Base-by-base conservation (phyloP, 2,888 invertebrate species). In the Sinelater perroti region DNA sequence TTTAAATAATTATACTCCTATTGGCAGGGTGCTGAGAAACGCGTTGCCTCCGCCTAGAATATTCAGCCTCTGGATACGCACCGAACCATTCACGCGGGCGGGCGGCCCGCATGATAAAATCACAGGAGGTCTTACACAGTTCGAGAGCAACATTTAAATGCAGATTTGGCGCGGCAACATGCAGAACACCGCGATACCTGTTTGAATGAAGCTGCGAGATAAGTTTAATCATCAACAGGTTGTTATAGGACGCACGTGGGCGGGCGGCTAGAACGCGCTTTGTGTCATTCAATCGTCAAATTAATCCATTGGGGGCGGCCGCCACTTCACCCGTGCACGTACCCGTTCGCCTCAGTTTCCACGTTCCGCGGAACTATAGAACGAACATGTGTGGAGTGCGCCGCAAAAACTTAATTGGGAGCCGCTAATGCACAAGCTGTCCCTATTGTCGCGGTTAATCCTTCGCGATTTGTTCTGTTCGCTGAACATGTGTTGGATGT, bases 221-320 rank as follows among this genome's bases (percentile, higher is more conserved):
- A 60, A 56, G 56, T 56, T 47, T 56, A 61, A 67, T 67, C 66
- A 72, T 72, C 74, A 73, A 73, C 73, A 73, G 74, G 73, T 73
- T 72, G 74, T 70, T 67, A 65, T 65, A 51, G 68, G 61, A 59
- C 67, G 58, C 63, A 66, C 64, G 69, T 67, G 65, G 71, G 72
- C 71, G 71, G 65, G 69, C 57, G 52, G 59, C 70, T 72, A 72
- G 72, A 74, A 73, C 72, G 73, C 70, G 69, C 73, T 73, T 73
- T 73, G 69, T 73, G 73, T 73, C 72, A 74, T 70, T 72, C 73
- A 74, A 72, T 74, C 74, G 70, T 74, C 73, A 71, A 72, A 75
- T 74, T 75, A 73, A 72, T 72, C 72, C 71, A 68, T 70, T 68
- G 67, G 71, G 68, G 70, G 70, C 63, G 67, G n/a, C n/a, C n/a